A percentile compares a stretch with the other conserved stretches of the same genome.
Conservation (phyloP, 2,113 vertebrate species). For the Tachuris rubrigastra region DNA sequence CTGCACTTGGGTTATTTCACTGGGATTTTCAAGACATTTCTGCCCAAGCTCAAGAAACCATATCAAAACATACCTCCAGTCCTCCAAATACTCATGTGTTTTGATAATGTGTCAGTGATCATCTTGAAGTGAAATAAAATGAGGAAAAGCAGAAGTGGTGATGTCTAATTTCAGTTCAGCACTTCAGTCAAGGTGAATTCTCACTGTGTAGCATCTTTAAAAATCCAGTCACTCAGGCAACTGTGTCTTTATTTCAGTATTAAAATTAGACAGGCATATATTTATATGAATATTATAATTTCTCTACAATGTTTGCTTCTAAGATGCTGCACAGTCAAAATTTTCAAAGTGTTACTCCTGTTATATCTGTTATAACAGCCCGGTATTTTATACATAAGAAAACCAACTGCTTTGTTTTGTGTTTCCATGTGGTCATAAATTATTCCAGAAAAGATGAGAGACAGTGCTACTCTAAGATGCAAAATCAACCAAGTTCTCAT, state of each 20-base stretch:
- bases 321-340: neutral
- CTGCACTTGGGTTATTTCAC: neutral
- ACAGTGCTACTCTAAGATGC: neutral
- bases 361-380: neutral
- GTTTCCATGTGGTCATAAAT: neutral
- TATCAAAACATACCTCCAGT: neutral
- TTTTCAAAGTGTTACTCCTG: neutral
- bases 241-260: neutral
- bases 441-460: neutral
- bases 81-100: neutral
- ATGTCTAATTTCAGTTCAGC: slow-evolving; percentile 14
- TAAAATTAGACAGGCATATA: neutral
- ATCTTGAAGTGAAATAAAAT: slow-evolving; percentile 8
- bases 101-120: neutral
- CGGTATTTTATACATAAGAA: neutral
- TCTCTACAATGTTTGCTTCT: neutral
- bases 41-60: neutral
- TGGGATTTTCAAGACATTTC: neutral
- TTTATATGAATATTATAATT: neutral
- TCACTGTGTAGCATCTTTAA: neutral
- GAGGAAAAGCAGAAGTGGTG: neutral
- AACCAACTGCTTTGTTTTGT: neutral
- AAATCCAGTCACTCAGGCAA: neutral
- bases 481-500: neutral
- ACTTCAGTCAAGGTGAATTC: slow-evolving; percentile 30